Evolutionary conservation across 2,113 vertebrate genomes (phyloP).

Genomic region (Gallinago undulata): DNA sequence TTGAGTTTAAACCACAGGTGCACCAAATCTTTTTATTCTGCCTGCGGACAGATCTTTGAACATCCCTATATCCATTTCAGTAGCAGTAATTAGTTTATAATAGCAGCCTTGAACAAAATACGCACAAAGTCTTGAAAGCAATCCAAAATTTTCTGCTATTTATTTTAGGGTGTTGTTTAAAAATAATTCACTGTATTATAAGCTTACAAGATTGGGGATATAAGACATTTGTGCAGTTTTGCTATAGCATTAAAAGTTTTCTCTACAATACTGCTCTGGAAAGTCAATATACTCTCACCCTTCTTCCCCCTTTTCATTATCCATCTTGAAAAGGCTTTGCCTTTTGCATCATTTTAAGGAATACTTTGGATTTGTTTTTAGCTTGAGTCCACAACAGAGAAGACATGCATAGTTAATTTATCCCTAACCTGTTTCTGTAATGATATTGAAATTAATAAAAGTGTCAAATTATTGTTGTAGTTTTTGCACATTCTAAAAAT

Average conservation of each 20-base stretch:
- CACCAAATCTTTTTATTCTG: slow-evolving; percentile 19
- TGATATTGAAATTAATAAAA: neutral
- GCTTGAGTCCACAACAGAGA: neutral
- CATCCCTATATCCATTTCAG: neutral
- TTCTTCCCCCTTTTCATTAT: neutral
- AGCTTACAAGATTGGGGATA: neutral
- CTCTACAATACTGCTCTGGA: neutral
- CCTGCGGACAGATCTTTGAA: slow-evolving; percentile 28
- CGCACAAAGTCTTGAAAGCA: neutral
- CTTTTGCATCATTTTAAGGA: neutral
- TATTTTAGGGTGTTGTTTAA: neutral
- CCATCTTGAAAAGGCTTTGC: neutral
- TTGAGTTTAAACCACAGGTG: slow-evolving; percentile 33
- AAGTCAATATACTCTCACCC: neutral
- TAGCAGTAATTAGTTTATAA: slow-evolving; percentile 32
- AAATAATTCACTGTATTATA: neutral
- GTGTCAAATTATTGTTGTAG: neutral
- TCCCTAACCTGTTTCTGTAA: neutral
- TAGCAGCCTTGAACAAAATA: neutral
- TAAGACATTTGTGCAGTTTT: neutral
- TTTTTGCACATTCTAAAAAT: neutral
- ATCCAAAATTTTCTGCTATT: neutral
- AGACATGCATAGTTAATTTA: neutral
- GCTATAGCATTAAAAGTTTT: neutral
- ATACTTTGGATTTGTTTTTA: neutral